These are phyloP conservation scores for Drosophila arizonae DNA, from an alignment of 1,140 invertebrate genomes.

Conservation along the genomic window DNA sequence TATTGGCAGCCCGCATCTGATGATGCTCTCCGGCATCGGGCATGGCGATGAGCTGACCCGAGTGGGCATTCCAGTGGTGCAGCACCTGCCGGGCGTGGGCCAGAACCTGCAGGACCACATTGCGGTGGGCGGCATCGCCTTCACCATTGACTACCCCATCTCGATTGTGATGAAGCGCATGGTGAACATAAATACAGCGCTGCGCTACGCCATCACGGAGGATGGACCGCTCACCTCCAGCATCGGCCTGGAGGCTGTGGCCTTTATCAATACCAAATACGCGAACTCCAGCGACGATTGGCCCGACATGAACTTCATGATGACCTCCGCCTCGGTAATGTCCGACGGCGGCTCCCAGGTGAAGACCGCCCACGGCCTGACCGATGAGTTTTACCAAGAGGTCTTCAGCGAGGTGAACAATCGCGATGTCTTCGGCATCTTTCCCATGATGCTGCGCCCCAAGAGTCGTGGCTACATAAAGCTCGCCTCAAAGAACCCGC, in stretches of 20 bases:
- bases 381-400: conserved; percentile 90
- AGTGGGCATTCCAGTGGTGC: conserved; percentile 87
- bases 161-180: conserved; percentile 89
- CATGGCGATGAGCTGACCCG: conserved; percentile 88
- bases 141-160: conserved; percentile 90
- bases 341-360: conserved; percentile 88
- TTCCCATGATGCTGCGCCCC: conserved; percentile 94
- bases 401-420: conserved; percentile 88
- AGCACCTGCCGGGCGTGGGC: conserved; percentile 90
- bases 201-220: conserved; percentile 90
- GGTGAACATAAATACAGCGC: conserved; percentile 89
- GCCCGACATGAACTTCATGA: conserved; percentile 95
- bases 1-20: conserved; percentile 90
- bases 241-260: conserved; percentile 92
- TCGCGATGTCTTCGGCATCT: conserved; percentile 89
- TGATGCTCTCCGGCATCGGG: conserved; percentile 94
- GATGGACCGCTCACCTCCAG: conserved; percentile 92
- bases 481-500: conserved; percentile 90
- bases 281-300: conserved; percentile 92
- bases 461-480: conserved; percentile 92
- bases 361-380: conserved; percentile 90
- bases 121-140: conserved; percentile 90
- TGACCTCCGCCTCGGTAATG: conserved; percentile 90
- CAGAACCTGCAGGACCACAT: conserved; percentile 94
- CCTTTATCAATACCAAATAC: conserved; percentile 94